Base-by-base conservation (phyloP, 2,113 vertebrate genomes). In the Chinchilla lanigera region DNA sequence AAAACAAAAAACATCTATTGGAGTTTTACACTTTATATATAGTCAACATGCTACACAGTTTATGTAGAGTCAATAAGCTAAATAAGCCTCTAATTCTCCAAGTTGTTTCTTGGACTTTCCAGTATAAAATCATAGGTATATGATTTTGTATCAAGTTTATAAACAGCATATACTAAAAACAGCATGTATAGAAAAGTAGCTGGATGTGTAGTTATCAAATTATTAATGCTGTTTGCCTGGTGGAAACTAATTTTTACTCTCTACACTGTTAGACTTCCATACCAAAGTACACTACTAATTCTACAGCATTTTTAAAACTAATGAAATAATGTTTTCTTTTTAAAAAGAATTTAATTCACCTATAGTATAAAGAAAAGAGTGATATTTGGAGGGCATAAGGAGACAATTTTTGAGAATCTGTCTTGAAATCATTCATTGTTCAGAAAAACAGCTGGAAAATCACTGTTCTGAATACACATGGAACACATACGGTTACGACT, bases 401-500 rank as follows among this genome's bases (percentile, higher is more conserved):
- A 4, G 92, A 75, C 7, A 54, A 63, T 61, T 92, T 94, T 95
- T 50, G 56, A 94, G 95, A 89, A 77, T 85, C 67, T 61, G 92
- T 26, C 19, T 50, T 90, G 50, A 94, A 92, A 22, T 94, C 85
- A 73, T 30, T 86, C 26, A 73, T 94, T 93, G 92, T 1, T 78
- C 28, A 90, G 30, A 96, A 71, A 75, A 86, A 94, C 0, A 67
- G 30, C 73, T 89, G 1, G 41, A 80, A 92, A 89, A 54, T 17
- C 5, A 61, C 1, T 71, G 63, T 71, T 84, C n/a, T 77, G 71
- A 87, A 89, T 98, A 98, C 99, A 97, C 98, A 99, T 20, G 56
- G 71, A 96, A 96, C 99, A 99, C 99, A 96, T 98, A 99, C 99
- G 99, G 63, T 99, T 99, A 98, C 99, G 99, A 98, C 99, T 99